phyloP scores from a whole-genome alignment of 1,140 invertebrate species.

The Odontomachus brunneus region DNA sequence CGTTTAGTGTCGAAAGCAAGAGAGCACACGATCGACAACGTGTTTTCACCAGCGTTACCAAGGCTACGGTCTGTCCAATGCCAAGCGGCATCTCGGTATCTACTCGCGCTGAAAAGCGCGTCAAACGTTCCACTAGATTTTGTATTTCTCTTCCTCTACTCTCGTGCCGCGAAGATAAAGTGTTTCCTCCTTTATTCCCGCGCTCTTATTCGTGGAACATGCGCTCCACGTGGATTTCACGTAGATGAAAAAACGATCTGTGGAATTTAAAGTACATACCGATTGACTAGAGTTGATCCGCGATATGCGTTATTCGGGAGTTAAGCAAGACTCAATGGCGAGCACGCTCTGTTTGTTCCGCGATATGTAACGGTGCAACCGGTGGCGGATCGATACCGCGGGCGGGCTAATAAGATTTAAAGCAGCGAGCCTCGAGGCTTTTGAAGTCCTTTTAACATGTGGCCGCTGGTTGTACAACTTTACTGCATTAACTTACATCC shows the following conservation, averaged over 20 bases:
- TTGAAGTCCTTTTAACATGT: not conserved
- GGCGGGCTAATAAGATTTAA: slow-evolving; percentile 32
- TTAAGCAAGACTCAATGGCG: slow-evolving; percentile 26
- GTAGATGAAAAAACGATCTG: not conserved
- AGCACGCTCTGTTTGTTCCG: slow-evolving; percentile 30
- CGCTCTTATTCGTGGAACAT: not conserved
- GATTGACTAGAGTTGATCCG: slow-evolving; percentile 31
- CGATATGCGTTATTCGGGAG: slow-evolving; percentile 41
- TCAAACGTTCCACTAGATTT: not conserved
- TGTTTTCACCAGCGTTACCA: too few species aligned
- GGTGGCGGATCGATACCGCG: not conserved
- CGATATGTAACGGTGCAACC: slow-evolving; percentile 15
- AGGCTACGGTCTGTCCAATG: too few species aligned
- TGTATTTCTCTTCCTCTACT: not conserved
- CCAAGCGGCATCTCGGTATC: not conserved
- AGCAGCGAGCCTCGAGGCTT: slow-evolving; percentile 15
- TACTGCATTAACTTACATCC: not conserved
- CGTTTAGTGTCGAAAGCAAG: too few species aligned
- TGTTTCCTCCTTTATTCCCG: slow-evolving; percentile 3
- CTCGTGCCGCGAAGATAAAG: not conserved
- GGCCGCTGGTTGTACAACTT: not conserved
- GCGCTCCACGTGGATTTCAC: not conserved
- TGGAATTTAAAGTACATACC: slow-evolving; percentile 44
- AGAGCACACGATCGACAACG: too few species aligned
- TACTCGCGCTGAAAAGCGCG: not conserved